These are phyloP conservation scores for Clupea harengus DNA, from an alignment of 2,113 vertebrate species.

Conservation along the genomic window DNA sequence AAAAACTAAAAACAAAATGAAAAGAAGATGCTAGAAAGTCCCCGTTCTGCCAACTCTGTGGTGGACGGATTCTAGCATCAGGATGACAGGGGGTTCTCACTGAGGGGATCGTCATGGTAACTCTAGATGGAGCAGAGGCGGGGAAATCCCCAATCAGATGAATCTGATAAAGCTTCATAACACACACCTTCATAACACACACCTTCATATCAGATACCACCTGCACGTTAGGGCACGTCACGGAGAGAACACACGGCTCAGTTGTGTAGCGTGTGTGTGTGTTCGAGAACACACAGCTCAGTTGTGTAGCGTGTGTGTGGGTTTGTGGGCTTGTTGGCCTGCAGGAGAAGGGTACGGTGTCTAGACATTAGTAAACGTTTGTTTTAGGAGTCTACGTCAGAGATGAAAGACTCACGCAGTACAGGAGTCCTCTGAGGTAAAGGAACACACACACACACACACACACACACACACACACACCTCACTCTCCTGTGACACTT, in stretches of 20 bases:
- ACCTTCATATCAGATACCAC: constrained; percentile 54
- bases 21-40: not conserved
- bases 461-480: too few relatives aligned
- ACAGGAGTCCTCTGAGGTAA: too few relatives aligned
- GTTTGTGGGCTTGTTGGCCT: not conserved
- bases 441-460: too few relatives aligned
- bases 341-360: constrained; percentile 17
- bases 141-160: constrained; percentile 63
- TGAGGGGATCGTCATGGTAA: constrained; percentile 57
- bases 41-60: not conserved
- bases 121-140: constrained; percentile 64
- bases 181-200: constrained; percentile 31
- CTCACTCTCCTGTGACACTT: too few relatives aligned
- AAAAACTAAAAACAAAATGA: too few relatives aligned
- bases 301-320: too few relatives aligned
- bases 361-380: constrained; percentile 40
- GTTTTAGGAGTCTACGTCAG: constrained; percentile 27
- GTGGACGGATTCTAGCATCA: not conserved
- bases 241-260: too few relatives aligned
- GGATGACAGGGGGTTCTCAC: not conserved
- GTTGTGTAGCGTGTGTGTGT: not conserved
- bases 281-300: too few relatives aligned
- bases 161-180: constrained; percentile 53
- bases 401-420: constrained; percentile 18
- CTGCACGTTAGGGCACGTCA: constrained; percentile 62